Evolutionary conservation across 1,140 invertebrate species (phyloP), one percentile per base, ranked within the genome.

Genomic region (Muscidifurax raptorellus): DNA sequence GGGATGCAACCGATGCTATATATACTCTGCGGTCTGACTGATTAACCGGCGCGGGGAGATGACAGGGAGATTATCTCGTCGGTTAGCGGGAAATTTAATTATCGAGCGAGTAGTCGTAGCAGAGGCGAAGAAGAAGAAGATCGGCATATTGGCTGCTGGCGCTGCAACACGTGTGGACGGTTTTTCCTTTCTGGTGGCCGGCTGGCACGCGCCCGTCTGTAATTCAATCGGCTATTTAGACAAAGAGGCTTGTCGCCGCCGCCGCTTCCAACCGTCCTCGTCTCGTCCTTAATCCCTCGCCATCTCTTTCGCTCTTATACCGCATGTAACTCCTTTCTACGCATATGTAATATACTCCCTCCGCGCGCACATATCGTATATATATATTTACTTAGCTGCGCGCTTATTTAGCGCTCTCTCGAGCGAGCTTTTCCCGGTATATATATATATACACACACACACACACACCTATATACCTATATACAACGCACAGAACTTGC

Each of bases 201-300:
- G 87, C 83, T 91, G 91, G 90, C 90, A 91, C 91, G 91, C 89
- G 91, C 90, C 75, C 36, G 75, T 71, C 18, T 90, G 92, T 92
- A 92, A 93, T 93, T 92, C 87, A 91, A 93, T 92, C 91, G 90
- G 90, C 86, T 90, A 91, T 91, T 91, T 89, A 88, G 88, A 90
- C 87, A 88, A 91, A 89, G 87, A 86, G 82, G 52, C 72, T 72
- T 74, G 36, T 44, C 30, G 22, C 69, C 30, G 22, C 22, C 9
- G 27, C 40, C 36, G 28, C 30, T 81, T 40, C 47, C 28, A 25
- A 28, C 28, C 67, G 47, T 40, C 18, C 71, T 27, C 69, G 71
- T 27, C 81, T 27, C 66, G 77, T n/a, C 72, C 72, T 74, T 74
- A 74, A 74, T 79, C 40, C 27, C 71, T 67, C 79, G 71, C 44